A percentile compares a stretch with the other conserved stretches of the same genome.
These are phyloP conservation scores for Anas bahamensis DNA, from an alignment of 2,797 vertebrate species.

Conservation along the genomic window DNA sequence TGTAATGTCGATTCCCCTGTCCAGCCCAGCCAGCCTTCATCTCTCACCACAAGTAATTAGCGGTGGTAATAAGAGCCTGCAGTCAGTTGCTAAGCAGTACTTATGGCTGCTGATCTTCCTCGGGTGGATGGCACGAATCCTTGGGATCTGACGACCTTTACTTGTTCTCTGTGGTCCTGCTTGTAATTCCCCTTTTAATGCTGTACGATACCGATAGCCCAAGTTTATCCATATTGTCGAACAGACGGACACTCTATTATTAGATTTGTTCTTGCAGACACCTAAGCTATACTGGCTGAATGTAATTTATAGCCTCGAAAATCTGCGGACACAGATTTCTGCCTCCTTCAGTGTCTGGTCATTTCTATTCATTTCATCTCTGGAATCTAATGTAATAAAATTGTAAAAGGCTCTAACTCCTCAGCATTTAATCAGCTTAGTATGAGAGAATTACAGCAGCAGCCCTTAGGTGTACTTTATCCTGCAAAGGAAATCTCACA, in stretches of 20 bases:
- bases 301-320: constrained; percentile 47
- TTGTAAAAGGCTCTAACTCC: constrained; percentile 71
- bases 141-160: background rate
- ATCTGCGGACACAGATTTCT: background rate
- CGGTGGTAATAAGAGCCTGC: background rate
- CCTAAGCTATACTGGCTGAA: constrained; percentile 13
- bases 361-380: constrained; percentile 71
- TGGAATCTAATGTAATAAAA: constrained; percentile 76
- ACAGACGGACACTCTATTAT: constrained; percentile 16
- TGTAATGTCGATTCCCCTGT: background rate
- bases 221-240: constrained; percentile 21
- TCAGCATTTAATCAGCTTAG: constrained; percentile 78
- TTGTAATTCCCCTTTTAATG: constrained; percentile 39
- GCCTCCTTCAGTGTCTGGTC: constrained; percentile 50
- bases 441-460: constrained; percentile 73
- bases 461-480: constrained; percentile 67
- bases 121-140: background rate
- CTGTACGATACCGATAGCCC: background rate
- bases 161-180: background rate
- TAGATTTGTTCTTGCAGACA: constrained; percentile 51
- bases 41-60: background rate
- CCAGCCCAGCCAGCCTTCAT: background rate
- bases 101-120: background rate
- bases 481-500: constrained; percentile 59
- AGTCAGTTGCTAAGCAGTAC: constrained; percentile 1